A percentile compares a stretch with the other conserved stretches of the same genome.
phyloP scores from a whole-genome alignment of 2,797 vertebrate genomes.

The Stomatorhinus walkeri region DNA sequence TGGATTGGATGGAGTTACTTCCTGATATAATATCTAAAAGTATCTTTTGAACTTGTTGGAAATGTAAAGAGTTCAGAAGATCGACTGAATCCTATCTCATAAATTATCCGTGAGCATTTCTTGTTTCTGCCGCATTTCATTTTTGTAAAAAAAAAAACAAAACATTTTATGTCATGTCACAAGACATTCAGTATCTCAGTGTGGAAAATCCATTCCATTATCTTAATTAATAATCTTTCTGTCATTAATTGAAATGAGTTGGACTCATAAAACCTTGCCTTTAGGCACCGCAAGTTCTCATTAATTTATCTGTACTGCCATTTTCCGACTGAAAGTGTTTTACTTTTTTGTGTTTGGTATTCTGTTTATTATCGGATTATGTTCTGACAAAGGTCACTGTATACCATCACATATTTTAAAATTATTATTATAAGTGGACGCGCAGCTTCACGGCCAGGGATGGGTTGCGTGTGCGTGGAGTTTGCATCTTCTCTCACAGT shows the following conservation, averaged over 20 bases:
- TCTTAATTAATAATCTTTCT: constrained; percentile 14
- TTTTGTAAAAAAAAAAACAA: neutral
- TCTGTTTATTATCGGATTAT: neutral
- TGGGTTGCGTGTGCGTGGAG: neutral
- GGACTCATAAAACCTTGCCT: constrained; percentile 1
- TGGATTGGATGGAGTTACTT: neutral
- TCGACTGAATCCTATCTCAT: neutral
- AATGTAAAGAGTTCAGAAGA: neutral
- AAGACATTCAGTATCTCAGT: neutral
- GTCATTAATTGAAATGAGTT: constrained; percentile 15
- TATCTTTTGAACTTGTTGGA: neutral
- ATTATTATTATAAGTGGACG: neutral
- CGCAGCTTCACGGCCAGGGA: neutral
- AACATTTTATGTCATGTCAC: constrained; percentile 10
- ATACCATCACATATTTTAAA: neutral
- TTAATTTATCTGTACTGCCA: neutral
- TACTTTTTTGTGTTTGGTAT: neutral
- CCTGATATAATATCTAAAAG: neutral
- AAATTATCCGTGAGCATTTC: neutral
- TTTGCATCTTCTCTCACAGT: neutral
- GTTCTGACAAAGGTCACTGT: neutral
- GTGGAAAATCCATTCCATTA: constrained; percentile 15
- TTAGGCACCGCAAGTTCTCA: neutral
- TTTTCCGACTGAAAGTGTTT: neutral
- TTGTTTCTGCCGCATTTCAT: neutral